Conservation (phyloP, 2,113 vertebrate species). For the Aegithalos caudatus region DNA sequence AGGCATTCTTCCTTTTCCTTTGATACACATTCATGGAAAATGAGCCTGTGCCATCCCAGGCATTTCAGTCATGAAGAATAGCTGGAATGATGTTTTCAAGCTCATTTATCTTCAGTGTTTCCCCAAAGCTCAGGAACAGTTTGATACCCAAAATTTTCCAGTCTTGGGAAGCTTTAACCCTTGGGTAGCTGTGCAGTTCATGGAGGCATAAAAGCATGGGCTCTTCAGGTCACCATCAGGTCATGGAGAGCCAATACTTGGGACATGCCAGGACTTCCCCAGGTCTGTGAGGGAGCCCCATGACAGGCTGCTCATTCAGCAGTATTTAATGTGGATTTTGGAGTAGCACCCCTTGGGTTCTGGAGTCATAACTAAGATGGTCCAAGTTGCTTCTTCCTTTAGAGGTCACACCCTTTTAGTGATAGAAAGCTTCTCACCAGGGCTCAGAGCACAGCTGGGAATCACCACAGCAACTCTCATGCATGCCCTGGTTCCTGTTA, state of each 20-base stretch:
- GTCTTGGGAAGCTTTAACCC: neutral
- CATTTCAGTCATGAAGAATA: neutral
- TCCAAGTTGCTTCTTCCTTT: neutral
- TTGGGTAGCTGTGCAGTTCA: neutral
- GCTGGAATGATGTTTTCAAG: neutral
- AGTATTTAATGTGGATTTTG: neutral
- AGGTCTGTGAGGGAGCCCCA: neutral
- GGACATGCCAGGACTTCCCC: neutral
- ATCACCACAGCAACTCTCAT: neutral
- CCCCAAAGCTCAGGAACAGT: neutral
- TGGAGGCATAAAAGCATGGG: rapidly evolving
- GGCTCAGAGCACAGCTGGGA: neutral
- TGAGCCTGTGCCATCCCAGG: neutral
- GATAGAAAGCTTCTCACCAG: neutral
- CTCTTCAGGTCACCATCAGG: neutral
- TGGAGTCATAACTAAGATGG: neutral
- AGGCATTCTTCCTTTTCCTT: neutral
- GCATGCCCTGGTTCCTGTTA: neutral
- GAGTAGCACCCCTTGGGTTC: neutral
- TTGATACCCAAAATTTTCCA: neutral
- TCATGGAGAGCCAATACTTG: neutral
- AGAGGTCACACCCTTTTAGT: neutral
- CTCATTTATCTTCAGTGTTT: neutral
- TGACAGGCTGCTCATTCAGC: neutral
- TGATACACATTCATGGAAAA: neutral